Conservation (phyloP, 2,113 vertebrate species). For the Hiodon tergisus region DNA sequence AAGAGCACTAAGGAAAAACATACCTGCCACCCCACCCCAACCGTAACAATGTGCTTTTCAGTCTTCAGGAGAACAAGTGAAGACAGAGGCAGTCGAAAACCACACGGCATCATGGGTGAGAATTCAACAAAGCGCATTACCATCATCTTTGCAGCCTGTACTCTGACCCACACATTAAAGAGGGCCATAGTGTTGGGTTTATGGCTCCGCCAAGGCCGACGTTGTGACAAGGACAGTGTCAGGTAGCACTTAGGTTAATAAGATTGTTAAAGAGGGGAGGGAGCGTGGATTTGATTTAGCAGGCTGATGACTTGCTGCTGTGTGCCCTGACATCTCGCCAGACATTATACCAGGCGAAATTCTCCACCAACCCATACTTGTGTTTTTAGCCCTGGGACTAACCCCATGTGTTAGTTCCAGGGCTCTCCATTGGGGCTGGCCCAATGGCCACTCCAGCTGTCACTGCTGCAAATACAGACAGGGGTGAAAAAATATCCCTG, state of each 20-base stretch:
- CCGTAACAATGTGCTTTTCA: too few relatives aligned
- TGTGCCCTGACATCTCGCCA: conserved; percentile 31
- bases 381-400: background rate
- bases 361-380: conserved; percentile 17
- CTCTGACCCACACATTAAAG: background rate
- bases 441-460: background rate
- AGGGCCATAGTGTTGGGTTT: background rate
- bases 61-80: too few relatives aligned
- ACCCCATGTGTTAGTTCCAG: background rate
- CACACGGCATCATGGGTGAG: too few relatives aligned
- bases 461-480: background rate
- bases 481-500: background rate
- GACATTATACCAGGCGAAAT: conserved; percentile 31
- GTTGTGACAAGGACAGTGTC: conserved; percentile 30
- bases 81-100: too few relatives aligned
- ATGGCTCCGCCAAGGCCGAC: conserved; percentile 15
- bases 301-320: conserved; percentile 19
- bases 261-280: conserved; percentile 38
- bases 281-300: conserved; percentile 24
- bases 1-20: background rate
- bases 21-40: too few relatives aligned
- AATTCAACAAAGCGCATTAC: too few relatives aligned
- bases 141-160: too few relatives aligned
- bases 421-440: too few relatives aligned
- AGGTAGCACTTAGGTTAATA: conserved; percentile 42